These are phyloP conservation scores for Pachydiplax longipennis DNA, from an alignment of 2,888 invertebrate species.

Conservation along the genomic window DNA sequence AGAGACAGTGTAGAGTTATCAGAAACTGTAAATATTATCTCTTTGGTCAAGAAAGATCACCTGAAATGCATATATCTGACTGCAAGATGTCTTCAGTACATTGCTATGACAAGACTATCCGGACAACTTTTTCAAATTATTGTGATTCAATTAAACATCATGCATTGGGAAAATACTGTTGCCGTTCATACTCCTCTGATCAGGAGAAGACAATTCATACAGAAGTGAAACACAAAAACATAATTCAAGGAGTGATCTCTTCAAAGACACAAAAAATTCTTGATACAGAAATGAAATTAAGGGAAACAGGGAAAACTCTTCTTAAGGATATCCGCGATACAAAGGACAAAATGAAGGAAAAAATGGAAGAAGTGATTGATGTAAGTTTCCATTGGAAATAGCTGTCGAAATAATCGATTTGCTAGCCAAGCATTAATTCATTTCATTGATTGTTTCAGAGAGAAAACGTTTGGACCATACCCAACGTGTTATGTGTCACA, in stretches of 20 bases:
- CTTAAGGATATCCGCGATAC: constrained; percentile 76
- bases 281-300: constrained; percentile 66
- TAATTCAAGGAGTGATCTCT: constrained; percentile 67
- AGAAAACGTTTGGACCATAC: constrained; percentile 93
- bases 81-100: not conserved
- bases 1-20: not conserved
- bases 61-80: not conserved
- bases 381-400: constrained; percentile 57
- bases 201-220: constrained; percentile 18
- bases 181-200: not conserved
- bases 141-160: not conserved
- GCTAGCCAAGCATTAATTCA: not conserved
- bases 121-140: not conserved
- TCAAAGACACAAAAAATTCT: constrained; percentile 69
- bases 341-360: constrained; percentile 73
- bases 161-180: not conserved
- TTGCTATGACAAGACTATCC: not conserved
- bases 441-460: constrained; percentile 60
- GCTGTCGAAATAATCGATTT: not conserved
- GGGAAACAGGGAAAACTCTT: constrained; percentile 69
- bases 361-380: constrained; percentile 78
- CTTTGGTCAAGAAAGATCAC: not conserved
- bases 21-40: constrained; percentile 7
- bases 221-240: not conserved
- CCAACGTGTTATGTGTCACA: constrained; percentile 86